phyloP scores from a whole-genome alignment of 2,888 invertebrate genomes.

The Stenoptilia bipunctidactyla region DNA sequence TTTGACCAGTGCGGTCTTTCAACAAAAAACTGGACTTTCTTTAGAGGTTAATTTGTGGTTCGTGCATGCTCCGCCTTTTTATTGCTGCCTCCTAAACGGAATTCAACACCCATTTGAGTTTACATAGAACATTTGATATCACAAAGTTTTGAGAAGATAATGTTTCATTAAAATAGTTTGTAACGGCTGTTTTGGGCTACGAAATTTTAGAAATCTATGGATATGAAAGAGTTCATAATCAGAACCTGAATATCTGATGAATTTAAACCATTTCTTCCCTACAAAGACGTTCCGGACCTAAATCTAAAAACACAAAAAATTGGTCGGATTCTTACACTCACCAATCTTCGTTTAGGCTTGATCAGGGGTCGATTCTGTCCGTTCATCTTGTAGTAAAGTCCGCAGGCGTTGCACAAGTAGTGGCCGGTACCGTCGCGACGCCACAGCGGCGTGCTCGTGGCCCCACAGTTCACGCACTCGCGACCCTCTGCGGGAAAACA shows the following conservation, averaged over 20 bases:
- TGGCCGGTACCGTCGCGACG: constrained; percentile 97
- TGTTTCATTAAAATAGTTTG: constrained; percentile 28
- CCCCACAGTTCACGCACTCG: constrained; percentile 99
- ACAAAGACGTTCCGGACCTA: too few species aligned
- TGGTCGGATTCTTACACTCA: constrained; percentile 82
- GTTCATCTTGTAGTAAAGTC: constrained; percentile 99
- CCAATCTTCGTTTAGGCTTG: constrained; percentile 99
- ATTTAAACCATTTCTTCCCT: too few species aligned
- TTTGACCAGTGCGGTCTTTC: constrained; percentile 30
- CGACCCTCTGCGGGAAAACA: constrained; percentile 81
- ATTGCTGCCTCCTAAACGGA: constrained; percentile 66
- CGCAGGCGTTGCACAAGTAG: constrained; percentile 99
- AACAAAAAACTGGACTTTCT: constrained; percentile 60
- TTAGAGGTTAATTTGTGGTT: constrained; percentile 63
- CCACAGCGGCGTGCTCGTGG: constrained; percentile 98
- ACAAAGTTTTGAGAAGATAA: constrained; percentile 33
- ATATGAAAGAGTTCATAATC: too few species aligned
- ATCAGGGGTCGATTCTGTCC: constrained; percentile 98
- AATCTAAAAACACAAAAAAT: constrained; percentile 29
- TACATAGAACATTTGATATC: constrained; percentile 33
- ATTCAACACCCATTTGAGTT: constrained; percentile 58
- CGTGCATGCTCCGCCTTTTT: constrained; percentile 67
- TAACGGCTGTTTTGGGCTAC: too few species aligned
- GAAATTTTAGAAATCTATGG: too few species aligned
- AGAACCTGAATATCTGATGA: too few species aligned